A percentile compares a stretch with the other conserved stretches of the same genome.
Evolutionary conservation across 1,140 invertebrate genomes (phyloP).

Genomic region (Trissolcus basalis): DNA sequence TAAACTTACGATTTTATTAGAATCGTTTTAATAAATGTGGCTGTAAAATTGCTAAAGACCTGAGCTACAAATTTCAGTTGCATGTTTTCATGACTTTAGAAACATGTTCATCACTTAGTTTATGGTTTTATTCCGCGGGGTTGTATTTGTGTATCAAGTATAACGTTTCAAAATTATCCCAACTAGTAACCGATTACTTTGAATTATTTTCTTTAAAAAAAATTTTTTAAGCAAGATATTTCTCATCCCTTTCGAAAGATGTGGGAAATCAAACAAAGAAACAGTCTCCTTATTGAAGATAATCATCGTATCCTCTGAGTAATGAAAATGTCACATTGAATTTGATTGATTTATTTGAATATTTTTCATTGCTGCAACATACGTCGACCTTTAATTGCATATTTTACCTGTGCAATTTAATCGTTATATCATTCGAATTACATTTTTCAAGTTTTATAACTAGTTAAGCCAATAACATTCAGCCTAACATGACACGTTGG

Average conservation of each 20-base stretch:
- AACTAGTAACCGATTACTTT: neutral
- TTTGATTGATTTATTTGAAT: neutral
- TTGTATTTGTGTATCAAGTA: conserved; percentile 7
- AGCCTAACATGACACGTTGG: too few relatives aligned
- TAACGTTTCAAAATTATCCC: neutral
- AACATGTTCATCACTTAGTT: conserved; percentile 16
- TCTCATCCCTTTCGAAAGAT: conserved; percentile 28
- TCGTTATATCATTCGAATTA: too few relatives aligned
- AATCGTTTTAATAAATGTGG: neutral
- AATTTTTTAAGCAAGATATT: conserved; percentile 31
- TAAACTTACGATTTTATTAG: neutral
- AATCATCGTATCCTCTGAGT: conserved; percentile 18
- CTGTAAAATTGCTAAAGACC: conserved; percentile 11
- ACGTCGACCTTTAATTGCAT: conserved; percentile 33
- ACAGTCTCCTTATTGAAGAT: conserved; percentile 13
- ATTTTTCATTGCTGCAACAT: conserved; percentile 24
- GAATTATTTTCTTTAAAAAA: neutral
- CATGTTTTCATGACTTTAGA: conserved; percentile 19
- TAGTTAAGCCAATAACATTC: too few relatives aligned
- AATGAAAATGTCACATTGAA: neutral
- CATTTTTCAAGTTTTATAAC: neutral
- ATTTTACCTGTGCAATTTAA: conserved; percentile 19
- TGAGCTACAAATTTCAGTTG: conserved; percentile 21
- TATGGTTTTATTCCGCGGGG: neutral
- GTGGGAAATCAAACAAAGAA: conserved; percentile 26